These are phyloP conservation scores for Abscondita cerata DNA, from an alignment of 2,888 invertebrate species.

Conservation along the genomic window DNA sequence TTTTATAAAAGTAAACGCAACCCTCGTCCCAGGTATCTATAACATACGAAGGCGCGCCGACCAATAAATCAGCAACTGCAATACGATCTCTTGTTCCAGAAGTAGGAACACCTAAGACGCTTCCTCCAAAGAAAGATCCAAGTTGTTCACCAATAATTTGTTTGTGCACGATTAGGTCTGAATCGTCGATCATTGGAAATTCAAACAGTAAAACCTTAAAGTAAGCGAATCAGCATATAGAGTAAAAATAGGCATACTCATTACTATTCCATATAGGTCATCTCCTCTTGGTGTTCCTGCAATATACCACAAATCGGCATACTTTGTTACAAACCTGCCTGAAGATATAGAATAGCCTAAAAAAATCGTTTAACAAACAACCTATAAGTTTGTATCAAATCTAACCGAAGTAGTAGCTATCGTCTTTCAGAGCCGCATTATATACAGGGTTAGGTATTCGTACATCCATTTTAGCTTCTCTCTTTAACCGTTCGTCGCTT, in stretches of 20 bases:
- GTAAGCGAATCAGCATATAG: too few species aligned
- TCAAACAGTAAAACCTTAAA: conserved; percentile 37
- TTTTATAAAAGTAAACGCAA: conserved; percentile 65
- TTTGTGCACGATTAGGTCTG: conserved; percentile 45
- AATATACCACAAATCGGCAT: conserved; percentile 56
- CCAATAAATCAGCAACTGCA: conserved; percentile 66
- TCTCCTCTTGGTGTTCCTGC: conserved; percentile 64
- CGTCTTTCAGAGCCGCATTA: conserved; percentile 55
- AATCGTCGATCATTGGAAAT: conserved; percentile 21
- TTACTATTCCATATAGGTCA: conserved; percentile 49
- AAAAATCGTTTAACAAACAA: too few species aligned
- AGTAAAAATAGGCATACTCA: too few species aligned
- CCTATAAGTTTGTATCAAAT: too few species aligned
- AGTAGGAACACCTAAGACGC: conserved; percentile 68
- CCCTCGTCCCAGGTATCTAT: conserved; percentile 63
- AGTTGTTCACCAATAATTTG: conserved; percentile 57
- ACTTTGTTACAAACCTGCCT: conserved; percentile 57
- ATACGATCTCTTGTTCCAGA: conserved; percentile 69
- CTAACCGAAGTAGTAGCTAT: conserved; percentile 62
- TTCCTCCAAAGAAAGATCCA: conserved; percentile 72
- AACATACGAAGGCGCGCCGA: conserved; percentile 65
- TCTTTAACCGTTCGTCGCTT: neutral
- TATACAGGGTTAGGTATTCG: conserved; percentile 57
- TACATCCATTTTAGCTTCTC: conserved; percentile 26
- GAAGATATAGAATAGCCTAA: conserved; percentile 63